Evolutionary conservation across 2,888 invertebrate genomes (phyloP).

Genomic region (Euplagia quadripunctaria): DNA sequence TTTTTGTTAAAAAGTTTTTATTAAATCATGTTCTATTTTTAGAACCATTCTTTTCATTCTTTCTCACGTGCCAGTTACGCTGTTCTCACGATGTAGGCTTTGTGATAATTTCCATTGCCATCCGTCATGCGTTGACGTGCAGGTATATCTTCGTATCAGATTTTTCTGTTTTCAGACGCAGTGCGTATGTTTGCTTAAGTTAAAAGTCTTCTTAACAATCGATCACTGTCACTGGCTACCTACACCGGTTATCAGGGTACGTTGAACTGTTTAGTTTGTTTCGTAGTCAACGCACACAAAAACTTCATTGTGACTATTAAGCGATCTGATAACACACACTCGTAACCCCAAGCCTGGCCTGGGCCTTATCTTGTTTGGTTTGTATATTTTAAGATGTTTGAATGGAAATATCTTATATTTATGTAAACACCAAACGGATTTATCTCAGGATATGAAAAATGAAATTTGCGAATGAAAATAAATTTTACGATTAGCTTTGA

Average conservation of each 20-base stretch:
- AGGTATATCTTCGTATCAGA: slow-evolving; percentile 63
- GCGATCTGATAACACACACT: slow-evolving; percentile 72
- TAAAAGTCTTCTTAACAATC: slow-evolving; percentile 79
- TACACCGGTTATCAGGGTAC: slow-evolving; percentile 77
- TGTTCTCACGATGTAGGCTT: slow-evolving; percentile 39
- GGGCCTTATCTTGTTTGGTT: slow-evolving; percentile 77
- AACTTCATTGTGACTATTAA: slow-evolving; percentile 61
- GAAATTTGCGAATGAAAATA: slow-evolving; percentile 32
- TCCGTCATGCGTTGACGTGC: slow-evolving; percentile 73
- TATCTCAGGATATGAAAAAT: slow-evolving; percentile 30
- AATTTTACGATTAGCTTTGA: slow-evolving; percentile 28
- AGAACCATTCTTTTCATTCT: slow-evolving; percentile 14
- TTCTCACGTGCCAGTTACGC: slow-evolving; percentile 32
- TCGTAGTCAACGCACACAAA: slow-evolving; percentile 71
- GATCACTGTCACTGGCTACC: slow-evolving; percentile 81
- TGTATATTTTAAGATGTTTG: slow-evolving; percentile 63
- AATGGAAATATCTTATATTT: slow-evolving; percentile 41
- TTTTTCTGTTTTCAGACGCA: slow-evolving; percentile 68
- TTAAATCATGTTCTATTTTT: slow-evolving; percentile 18
- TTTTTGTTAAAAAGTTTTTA: not conserved
- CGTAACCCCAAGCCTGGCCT: slow-evolving; percentile 58
- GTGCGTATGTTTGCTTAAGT: slow-evolving; percentile 78
- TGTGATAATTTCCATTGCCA: slow-evolving; percentile 54
- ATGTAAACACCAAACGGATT: slow-evolving; percentile 25
- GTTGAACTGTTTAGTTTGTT: slow-evolving; percentile 78